Percentiles rank a stretch among this genome's conserved stretches.
phyloP scores from a whole-genome alignment of 2,113 vertebrate species.

The Lepus timidus region DNA sequence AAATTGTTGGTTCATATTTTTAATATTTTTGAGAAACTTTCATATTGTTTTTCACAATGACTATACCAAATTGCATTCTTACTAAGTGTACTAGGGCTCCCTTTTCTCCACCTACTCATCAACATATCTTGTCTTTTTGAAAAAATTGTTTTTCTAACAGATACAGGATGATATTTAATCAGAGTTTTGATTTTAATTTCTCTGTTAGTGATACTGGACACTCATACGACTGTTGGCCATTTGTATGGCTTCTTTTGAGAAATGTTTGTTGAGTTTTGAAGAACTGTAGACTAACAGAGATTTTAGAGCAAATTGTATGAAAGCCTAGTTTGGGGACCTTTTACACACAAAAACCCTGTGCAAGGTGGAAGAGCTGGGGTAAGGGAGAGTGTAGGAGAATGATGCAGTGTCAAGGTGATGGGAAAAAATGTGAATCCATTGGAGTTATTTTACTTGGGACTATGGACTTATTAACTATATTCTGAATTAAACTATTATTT shows the following conservation, averaged over 20 bases:
- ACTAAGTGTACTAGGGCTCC: neutral
- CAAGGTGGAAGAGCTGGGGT: too few species aligned
- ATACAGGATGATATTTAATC: neutral
- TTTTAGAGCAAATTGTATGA: neutral
- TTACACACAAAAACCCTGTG: neutral
- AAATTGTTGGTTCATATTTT: neutral
- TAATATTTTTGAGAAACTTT: neutral
- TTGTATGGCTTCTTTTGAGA: neutral
- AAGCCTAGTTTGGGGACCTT: neutral
- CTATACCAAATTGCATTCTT: neutral
- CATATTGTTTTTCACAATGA: neutral
- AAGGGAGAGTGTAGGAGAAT: neutral
- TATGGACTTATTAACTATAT: neutral
- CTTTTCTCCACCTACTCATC: neutral
- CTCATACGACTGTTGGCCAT: neutral
- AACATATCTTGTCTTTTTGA: neutral
- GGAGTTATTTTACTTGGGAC: neutral
- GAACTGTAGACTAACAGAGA: neutral
- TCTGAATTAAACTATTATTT: neutral
- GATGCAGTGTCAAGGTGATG: neutral
- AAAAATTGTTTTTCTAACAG: neutral
- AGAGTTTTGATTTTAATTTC: neutral
- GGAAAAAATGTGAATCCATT: neutral
- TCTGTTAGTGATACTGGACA: neutral
- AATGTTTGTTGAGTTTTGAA: neutral